Percentiles rank a stretch among this genome's conserved stretches.
Evolutionary conservation across 2,888 invertebrate genomes (phyloP).

Genomic region (Pharmacophagus antenor): DNA sequence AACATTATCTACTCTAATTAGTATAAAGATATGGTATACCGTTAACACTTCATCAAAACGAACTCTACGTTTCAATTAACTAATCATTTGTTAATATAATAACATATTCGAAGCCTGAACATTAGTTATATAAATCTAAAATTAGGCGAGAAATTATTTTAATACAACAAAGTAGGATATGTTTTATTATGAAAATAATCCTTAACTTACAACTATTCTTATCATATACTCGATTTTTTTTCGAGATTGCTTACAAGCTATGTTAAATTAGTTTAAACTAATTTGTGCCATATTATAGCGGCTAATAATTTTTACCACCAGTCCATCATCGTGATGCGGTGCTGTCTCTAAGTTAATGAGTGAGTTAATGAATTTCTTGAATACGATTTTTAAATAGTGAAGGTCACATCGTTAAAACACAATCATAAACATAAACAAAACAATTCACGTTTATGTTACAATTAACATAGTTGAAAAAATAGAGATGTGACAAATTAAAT

Average conservation of each 20-base stretch:
- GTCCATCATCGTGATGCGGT: neutral
- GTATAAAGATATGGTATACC: neutral
- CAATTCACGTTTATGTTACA: neutral
- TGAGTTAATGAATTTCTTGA: neutral
- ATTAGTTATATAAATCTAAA: neutral
- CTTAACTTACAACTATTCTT: neutral
- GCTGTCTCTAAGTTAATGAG: constrained; percentile 3
- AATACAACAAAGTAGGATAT: neutral
- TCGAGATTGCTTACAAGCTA: neutral
- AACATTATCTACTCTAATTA: neutral
- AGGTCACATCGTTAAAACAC: neutral
- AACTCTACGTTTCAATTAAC: too few species aligned
- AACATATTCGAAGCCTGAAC: neutral
- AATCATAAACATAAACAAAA: neutral
- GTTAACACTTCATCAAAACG: neutral
- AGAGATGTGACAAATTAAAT: neutral
- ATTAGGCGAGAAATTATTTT: constrained; percentile 1
- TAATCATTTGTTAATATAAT: neutral
- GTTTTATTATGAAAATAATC: neutral
- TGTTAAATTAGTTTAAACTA: neutral
- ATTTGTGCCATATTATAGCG: constrained; percentile 1
- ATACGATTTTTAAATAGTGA: too few species aligned
- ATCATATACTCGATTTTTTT: neutral
- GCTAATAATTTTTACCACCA: neutral
- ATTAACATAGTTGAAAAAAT: neutral